Percentiles rank a stretch among this genome's conserved stretches.
phyloP scores from a whole-genome alignment of 30 jellyfish, hydroid and myxozoan species.

The Turritopsis rubra region DNA sequence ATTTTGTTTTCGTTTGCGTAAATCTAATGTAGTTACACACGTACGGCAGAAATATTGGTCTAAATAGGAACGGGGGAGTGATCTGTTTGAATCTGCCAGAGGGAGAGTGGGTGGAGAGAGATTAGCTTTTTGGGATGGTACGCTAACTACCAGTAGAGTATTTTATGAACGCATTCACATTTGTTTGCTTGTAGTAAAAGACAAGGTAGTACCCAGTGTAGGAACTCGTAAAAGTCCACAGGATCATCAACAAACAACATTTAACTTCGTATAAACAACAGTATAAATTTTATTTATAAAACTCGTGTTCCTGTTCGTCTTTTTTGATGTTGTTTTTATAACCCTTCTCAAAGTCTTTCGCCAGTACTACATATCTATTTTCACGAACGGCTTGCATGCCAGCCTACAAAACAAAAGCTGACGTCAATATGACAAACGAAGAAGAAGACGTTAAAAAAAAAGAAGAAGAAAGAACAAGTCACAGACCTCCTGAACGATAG shows the following conservation, averaged over 20 bases:
- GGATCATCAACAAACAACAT: neutral
- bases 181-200: no score
- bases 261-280: neutral
- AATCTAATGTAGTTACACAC: no score
- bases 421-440: neutral
- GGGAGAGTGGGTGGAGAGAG: no score
- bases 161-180: no score
- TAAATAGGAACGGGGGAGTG: no score
- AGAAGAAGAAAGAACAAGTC: neutral
- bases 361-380: constrained; percentile 82
- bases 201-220: no score
- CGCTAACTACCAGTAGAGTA: no score
- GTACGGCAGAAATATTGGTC: no score
- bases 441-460: neutral
- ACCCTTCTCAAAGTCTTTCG: constrained; percentile 99
- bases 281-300: constrained; percentile 46
- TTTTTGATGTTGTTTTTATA: constrained; percentile 84
- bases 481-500: constrained; percentile 88
- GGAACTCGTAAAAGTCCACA: neutral
- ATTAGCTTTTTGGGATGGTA: no score
- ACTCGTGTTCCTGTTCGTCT: constrained; percentile 96
- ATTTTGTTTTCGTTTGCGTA: no score
- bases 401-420: constrained; percentile 53
- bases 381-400: constrained; percentile 99
- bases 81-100: no score